phyloP scores from a whole-genome alignment of 2,113 vertebrate genomes.

The Eublepharis macularius region DNA sequence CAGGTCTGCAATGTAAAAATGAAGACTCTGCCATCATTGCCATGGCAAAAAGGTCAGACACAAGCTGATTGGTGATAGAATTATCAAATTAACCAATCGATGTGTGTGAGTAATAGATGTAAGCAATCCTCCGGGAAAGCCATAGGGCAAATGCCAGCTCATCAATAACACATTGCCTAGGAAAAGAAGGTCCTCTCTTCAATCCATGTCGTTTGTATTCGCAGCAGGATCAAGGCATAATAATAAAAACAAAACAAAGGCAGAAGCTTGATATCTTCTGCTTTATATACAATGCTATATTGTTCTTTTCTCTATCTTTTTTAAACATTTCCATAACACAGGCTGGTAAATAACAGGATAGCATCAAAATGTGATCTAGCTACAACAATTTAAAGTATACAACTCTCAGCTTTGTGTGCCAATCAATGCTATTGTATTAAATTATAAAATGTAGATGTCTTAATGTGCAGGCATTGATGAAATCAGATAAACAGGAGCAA shows the following conservation, averaged over 20 bases:
- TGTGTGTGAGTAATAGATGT: slow-evolving; percentile 86
- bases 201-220: slow-evolving; percentile 77
- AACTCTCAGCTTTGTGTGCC: slow-evolving; percentile 40
- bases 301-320: slow-evolving; percentile 39
- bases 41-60: slow-evolving; percentile 97
- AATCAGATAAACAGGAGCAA: slow-evolving; percentile 31
- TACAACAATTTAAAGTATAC: slow-evolving; percentile 38
- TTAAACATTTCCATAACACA: slow-evolving; percentile 22
- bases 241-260: slow-evolving; percentile 61
- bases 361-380: slow-evolving; percentile 35
- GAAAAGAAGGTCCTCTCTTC: slow-evolving; percentile 79
- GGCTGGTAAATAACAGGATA: slow-evolving; percentile 15
- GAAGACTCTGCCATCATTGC: slow-evolving; percentile 92
- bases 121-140: slow-evolving; percentile 83
- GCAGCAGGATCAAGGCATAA: slow-evolving; percentile 69
- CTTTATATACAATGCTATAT: slow-evolving; percentile 20
- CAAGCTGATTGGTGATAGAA: slow-evolving; percentile 98
- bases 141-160: slow-evolving; percentile 90
- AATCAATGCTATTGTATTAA: slow-evolving; percentile 51
- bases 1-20: slow-evolving; percentile 89
- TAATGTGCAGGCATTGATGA: not conserved
- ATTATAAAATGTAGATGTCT: slow-evolving; percentile 3
- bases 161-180: slow-evolving; percentile 84
- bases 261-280: slow-evolving; percentile 59
- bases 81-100: slow-evolving; percentile 99